phyloP scores from a whole-genome alignment of 2,888 invertebrate species.

The Eupithecia pulchellata region DNA sequence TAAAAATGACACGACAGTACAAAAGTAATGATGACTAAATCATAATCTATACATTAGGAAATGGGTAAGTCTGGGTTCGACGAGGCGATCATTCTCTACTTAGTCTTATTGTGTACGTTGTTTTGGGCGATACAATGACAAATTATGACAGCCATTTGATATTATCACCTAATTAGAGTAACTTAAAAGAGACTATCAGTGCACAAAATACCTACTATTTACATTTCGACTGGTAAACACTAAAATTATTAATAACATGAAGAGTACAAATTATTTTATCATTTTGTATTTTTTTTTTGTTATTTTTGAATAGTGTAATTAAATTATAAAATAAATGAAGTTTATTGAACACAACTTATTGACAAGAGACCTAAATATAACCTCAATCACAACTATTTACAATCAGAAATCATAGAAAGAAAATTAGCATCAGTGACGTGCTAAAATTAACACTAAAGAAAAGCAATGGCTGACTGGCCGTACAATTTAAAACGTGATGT shows the following conservation, averaged over 20 bases:
- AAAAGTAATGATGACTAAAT: conserved; percentile 5
- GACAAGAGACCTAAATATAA: conserved; percentile 36
- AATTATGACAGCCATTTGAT: conserved; percentile 77
- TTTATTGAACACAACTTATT: conserved; percentile 69
- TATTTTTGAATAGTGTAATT: conserved; percentile 58
- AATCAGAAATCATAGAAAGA: conserved; percentile 32
- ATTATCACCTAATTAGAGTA: conserved; percentile 67
- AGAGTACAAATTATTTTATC: conserved; percentile 61
- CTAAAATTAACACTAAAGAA: conserved; percentile 55
- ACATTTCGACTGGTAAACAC: conserved; percentile 71
- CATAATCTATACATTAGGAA: conserved; percentile 46
- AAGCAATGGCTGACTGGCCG: conserved; percentile 65
- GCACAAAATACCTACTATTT: conserved; percentile 78
- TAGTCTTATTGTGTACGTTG: conserved; percentile 63
- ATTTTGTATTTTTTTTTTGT: conserved; percentile 65
- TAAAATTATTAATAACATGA: conserved; percentile 62
- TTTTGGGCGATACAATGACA: conserved; percentile 64
- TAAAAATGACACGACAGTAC: conserved; percentile 2
- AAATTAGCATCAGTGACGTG: conserved; percentile 39
- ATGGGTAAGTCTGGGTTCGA: conserved; percentile 49
- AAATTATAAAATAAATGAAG: conserved; percentile 61
- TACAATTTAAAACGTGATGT: conserved; percentile 53
- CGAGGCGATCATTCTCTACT: conserved; percentile 60
- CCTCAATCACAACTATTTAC: conserved; percentile 45
- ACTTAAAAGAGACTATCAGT: conserved; percentile 80